Evolutionary conservation across 2,113 vertebrate genomes (phyloP).

Genomic region (Vulpes ferrilata): DNA sequence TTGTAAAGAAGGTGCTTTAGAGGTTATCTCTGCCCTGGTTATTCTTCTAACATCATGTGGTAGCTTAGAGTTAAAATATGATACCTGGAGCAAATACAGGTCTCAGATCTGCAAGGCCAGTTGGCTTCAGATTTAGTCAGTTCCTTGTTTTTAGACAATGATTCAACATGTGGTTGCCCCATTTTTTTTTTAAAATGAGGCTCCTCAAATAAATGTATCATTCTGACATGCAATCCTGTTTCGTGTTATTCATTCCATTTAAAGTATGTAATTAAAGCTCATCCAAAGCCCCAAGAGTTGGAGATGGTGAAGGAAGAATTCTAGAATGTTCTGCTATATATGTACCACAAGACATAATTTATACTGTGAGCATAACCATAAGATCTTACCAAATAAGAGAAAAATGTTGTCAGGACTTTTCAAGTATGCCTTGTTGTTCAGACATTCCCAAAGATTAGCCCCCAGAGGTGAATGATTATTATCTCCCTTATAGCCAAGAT

Average conservation of each 20-base stretch:
- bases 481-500: background rate
- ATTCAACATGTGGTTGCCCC: background rate
- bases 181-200: background rate
- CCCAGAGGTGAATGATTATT: background rate
- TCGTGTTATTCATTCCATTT: background rate
- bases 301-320: background rate
- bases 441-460: background rate
- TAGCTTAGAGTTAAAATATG: background rate
- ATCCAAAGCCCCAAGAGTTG: background rate
- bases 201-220: background rate
- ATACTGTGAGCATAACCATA: background rate
- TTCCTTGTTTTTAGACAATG: conserved; percentile 12
- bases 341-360: background rate
- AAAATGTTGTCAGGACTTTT: background rate
- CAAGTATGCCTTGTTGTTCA: background rate
- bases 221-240: background rate
- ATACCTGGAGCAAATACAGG: background rate
- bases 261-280: background rate
- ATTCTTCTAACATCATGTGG: background rate
- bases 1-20: background rate
- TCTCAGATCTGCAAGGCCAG: background rate
- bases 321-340: background rate
- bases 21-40: background rate
- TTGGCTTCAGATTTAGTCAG: conserved; percentile 36
- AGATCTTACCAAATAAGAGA: background rate